Evolutionary conservation across 2,888 invertebrate genomes (phyloP), one percentile per base, ranked within the genome.

Genomic region (Drosophila kanekoi): DNA sequence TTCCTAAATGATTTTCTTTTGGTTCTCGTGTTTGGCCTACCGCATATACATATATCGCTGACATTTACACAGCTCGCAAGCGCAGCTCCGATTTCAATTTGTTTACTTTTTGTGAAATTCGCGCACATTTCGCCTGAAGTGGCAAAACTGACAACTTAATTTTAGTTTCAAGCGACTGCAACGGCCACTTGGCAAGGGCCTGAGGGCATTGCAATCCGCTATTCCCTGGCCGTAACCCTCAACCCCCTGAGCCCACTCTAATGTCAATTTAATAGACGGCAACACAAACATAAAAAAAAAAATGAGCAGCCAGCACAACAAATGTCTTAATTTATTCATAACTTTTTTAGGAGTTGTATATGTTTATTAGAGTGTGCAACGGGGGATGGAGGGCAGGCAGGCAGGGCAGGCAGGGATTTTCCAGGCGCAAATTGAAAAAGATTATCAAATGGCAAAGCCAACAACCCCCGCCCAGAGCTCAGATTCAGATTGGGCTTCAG

Each of bases 321-420:
- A 83, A 80, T 87, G 82, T 90, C 89, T 90, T 89, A 90, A 91
- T 91, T 91, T 90, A 91, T 90, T 90, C 91, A 90, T 91, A 87
- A 84, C 73, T 67, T 71, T 73, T 66, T 79, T 78, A 65, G 54
- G 62, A 49, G 62, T 71, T 73, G 44, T 83, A 67, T 56, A 71
- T 85, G 86, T 76, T 85, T 90, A 80, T 88, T 81, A 79, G 78
- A 80, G 74, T 75, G 78, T 68, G 62, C 11, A 63, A 16, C 5
- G 8, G 38, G 38, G 59, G 8, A 28, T 66, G 51, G 43, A 10
- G 32, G 44, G 33, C 8, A 4, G 5, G 45, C 20, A 20, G 38
- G 47, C 14, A 20, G 20, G 20, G 5, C 23, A 20, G 14, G 16
- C 32, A 47, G 33, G 33, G 9, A 18, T 11, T 40, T 47, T 44